A percentile compares a stretch with the other conserved stretches of the same genome.
Evolutionary conservation across 2,797 vertebrate species (phyloP).

Genomic region (Enteromius viviparus): DNA sequence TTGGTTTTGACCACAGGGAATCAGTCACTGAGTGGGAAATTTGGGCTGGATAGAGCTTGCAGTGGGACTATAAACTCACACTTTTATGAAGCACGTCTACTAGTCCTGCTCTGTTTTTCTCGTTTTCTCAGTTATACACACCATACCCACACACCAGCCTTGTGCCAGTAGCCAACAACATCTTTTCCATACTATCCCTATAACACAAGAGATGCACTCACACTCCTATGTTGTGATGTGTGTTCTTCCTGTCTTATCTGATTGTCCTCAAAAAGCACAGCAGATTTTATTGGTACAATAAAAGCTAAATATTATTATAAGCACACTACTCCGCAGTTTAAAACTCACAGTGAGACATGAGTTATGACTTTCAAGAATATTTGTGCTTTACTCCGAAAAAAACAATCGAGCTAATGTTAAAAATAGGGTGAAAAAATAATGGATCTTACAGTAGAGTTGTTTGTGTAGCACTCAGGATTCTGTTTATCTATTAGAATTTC

Average conservation of each 20-base stretch:
- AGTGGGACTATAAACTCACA: constrained; percentile 38
- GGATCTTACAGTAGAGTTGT: constrained; percentile 55
- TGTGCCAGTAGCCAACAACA: not conserved
- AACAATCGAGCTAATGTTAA: constrained; percentile 79
- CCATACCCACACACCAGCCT: constrained; percentile 9
- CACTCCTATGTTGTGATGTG: constrained; percentile 54
- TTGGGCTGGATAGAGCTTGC: constrained; percentile 45
- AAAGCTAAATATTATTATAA: constrained; percentile 75
- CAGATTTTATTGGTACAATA: constrained; percentile 74
- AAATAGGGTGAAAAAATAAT: constrained; percentile 67
- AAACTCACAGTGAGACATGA: constrained; percentile 78
- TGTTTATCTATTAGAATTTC: not conserved
- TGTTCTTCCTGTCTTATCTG: constrained; percentile 69
- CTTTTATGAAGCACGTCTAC: constrained; percentile 26
- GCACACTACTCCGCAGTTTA: constrained; percentile 70
- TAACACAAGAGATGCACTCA: not conserved
- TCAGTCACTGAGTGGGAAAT: constrained; percentile 54
- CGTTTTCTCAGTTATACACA: not conserved
- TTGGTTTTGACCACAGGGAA: constrained; percentile 43
- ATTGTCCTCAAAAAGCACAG: constrained; percentile 69
- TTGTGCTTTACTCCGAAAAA: constrained; percentile 81
- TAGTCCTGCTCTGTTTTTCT: not conserved
- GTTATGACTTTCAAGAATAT: constrained; percentile 82
- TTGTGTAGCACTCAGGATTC: constrained; percentile 8
- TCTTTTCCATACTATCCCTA: not conserved